These are phyloP conservation scores for Empidonax alnorum DNA, from an alignment of 2,113 vertebrate species.

Conservation along the genomic window DNA sequence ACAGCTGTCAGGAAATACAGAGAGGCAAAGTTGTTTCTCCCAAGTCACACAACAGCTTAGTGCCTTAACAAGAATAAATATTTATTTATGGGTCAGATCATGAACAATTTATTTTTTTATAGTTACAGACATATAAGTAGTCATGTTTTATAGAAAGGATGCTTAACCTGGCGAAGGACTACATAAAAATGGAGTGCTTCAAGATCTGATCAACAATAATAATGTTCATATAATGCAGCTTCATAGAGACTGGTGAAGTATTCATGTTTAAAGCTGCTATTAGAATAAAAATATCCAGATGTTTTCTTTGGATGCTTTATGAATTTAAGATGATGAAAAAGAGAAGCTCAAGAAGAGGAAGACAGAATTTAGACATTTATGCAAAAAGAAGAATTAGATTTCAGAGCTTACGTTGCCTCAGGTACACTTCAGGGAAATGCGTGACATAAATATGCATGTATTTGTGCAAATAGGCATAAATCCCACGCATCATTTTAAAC, in stretches of 20 bases:
- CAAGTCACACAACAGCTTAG: slow-evolving; percentile 8
- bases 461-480: slow-evolving; percentile 16
- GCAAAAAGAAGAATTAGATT: not conserved
- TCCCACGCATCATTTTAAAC: not conserved
- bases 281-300: not conserved
- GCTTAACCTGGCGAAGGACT: not conserved
- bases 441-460: not conserved
- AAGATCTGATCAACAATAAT: not conserved
- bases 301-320: not conserved
- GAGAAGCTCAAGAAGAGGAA: not conserved
- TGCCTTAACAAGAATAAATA: slow-evolving; percentile 30
- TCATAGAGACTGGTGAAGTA: not conserved
- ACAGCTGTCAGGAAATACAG: slow-evolving; percentile 39
- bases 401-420: not conserved
- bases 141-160: not conserved
- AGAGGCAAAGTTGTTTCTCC: not conserved
- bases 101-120: slow-evolving; percentile 3
- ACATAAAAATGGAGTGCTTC: not conserved
- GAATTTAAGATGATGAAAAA: not conserved
- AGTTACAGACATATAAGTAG: not conserved
- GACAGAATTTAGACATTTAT: not conserved
- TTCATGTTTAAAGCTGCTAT: not conserved
- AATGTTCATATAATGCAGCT: not conserved
- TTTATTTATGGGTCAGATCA: slow-evolving; percentile 40
- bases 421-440: not conserved